Base-by-base conservation (phyloP, 2,797 vertebrate genomes). In the Odontamblyopus lacepedii region DNA sequence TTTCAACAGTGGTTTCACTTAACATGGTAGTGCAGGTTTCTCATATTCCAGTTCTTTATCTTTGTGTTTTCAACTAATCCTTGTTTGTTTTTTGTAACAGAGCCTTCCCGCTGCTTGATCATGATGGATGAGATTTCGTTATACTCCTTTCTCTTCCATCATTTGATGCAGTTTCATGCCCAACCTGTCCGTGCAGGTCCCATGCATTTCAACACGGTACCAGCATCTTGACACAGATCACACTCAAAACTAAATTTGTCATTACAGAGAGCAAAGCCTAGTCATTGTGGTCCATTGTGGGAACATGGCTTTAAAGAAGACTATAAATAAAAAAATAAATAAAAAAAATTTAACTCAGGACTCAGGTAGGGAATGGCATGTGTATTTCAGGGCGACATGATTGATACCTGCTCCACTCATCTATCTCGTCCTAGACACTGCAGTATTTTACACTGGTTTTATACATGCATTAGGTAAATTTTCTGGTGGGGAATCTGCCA, bases 61-160 rank as follows among this genome's bases (percentile, higher is more conserved):
- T 66, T 29, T 66, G 27, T 66, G 63, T 18, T 65, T 29, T 2
- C 38, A 27, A 41, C 41, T 27, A 48, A 48, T 44, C 44, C 15
- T 66, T 66, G 44, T 18, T 66, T 66, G 44, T 48, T 66, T 66
- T 63, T 51, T 66, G 23, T 50, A 18, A 51, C 23, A 18, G 23
- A 2, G 13, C 63, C 16, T 6, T 27, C 26, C 63, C 12, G 41
- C 44, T 50, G 44, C 44, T 30, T 19, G 26, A 66, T 4, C 15
- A 7, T 50, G 64, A 66, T 66, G 64, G 41, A 66, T 66, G 64
- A 23, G 5, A 29, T 50, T 48, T 44, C 18, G 44, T 66, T 26
- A 27, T 29, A 27, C 2, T 18, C 44, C 15, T 29, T 50, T 29
- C 44, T 66, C 23, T 26, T 66, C 64, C 64, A 66, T 66, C 64